Evolutionary conservation across 2,888 invertebrate species (phyloP).

Genomic region (Nomada goodeniana): DNA sequence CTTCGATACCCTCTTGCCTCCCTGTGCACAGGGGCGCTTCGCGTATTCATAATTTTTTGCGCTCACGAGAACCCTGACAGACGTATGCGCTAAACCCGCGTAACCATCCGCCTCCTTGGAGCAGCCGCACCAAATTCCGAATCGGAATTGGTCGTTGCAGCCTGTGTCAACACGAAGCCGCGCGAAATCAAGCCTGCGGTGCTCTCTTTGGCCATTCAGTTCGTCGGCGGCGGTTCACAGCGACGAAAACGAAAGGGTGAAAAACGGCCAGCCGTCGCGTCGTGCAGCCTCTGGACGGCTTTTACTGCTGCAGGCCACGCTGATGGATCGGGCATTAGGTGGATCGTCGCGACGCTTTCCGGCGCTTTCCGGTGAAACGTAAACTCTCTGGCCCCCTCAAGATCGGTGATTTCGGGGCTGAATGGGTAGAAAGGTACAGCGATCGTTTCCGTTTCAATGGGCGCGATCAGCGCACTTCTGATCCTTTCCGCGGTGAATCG

Average conservation of each 20-base stretch:
- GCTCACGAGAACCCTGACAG: constrained; percentile 27
- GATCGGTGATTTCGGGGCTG: constrained; percentile 19
- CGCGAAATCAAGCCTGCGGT: constrained; percentile 41
- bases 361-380: not conserved
- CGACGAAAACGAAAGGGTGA: constrained; percentile 29
- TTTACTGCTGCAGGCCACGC: constrained; percentile 5
- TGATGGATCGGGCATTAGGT: constrained; percentile 36
- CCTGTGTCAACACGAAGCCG: constrained; percentile 61
- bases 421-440: constrained; percentile 17
- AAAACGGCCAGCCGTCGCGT: constrained; percentile 16
- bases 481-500: not conserved
- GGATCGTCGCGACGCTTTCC: constrained; percentile 3
- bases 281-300: not conserved
- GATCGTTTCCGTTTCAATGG: constrained; percentile 46
- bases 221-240: constrained; percentile 20
- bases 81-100: constrained; percentile 5
- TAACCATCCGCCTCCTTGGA: constrained; percentile 19
- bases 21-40: not conserved
- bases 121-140: constrained; percentile 39
- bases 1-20: constrained; percentile 13
- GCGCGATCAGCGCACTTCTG: constrained; percentile 34
- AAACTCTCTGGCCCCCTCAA: constrained; percentile 15
- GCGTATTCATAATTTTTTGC: constrained; percentile 58
- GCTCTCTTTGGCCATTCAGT: constrained; percentile 17
- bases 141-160: constrained; percentile 61